Conservation (phyloP, 1,140 invertebrate species). For the Trachelipus rathkii region DNA sequence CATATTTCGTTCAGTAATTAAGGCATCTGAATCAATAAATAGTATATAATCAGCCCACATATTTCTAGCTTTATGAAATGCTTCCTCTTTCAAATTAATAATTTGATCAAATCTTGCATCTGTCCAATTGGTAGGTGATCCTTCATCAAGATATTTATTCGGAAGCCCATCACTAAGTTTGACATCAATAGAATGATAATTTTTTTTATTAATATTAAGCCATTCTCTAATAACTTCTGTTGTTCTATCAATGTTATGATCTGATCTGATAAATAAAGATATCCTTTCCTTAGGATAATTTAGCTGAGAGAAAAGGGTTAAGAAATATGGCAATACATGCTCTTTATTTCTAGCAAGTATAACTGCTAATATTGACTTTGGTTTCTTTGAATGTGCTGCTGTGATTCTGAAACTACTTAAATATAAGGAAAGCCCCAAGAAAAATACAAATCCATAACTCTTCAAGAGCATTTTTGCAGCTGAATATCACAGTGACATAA, state of each 20-base stretch:
- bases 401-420: too few species aligned
- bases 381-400: neutral
- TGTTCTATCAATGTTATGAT: conserved; percentile 79
- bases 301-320: conserved; percentile 71
- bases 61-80: conserved; percentile 65
- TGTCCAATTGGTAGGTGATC: conserved; percentile 60
- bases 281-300: conserved; percentile 90
- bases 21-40: conserved; percentile 83
- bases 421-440: too few species aligned
- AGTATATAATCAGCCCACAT: conserved; percentile 82
- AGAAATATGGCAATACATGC: conserved; percentile 83
- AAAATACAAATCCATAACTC: too few species aligned
- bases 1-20: conserved; percentile 69
- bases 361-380: conserved; percentile 54
- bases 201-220: conserved; percentile 58
- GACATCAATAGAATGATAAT: conserved; percentile 70
- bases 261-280: conserved; percentile 78
- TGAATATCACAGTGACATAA: too few species aligned
- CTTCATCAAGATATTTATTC: conserved; percentile 28
- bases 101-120: conserved; percentile 70
- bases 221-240: conserved; percentile 69
- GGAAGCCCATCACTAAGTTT: conserved; percentile 64
- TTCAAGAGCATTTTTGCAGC: too few species aligned
- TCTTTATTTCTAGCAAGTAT: conserved; percentile 85
- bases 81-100: conserved; percentile 73